Conservation (phyloP, 2,888 invertebrate genomes). For the Arrhopalites spinosus region DNA sequence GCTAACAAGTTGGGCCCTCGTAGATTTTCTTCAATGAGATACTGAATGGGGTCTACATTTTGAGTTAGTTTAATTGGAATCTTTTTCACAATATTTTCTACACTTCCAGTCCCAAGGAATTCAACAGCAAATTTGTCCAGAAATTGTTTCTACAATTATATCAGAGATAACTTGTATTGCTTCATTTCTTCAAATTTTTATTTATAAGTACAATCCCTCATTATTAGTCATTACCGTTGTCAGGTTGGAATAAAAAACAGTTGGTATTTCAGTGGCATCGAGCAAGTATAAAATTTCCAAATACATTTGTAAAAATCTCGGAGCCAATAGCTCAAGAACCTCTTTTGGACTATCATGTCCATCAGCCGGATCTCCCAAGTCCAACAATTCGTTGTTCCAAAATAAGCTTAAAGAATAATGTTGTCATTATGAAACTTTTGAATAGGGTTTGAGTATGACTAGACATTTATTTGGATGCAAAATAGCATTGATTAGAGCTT, state of each 20-base stretch:
- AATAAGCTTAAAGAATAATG: slow-evolving; percentile 21
- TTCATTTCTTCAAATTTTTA: no score
- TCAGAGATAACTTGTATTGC: no score
- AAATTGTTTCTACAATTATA: slow-evolving; percentile 22
- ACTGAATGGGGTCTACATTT: slow-evolving; percentile 27
- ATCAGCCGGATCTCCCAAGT: slow-evolving; percentile 5
- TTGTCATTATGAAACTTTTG: no score
- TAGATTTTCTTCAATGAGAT: slow-evolving; percentile 28
- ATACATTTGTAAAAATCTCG: slow-evolving; percentile 30
- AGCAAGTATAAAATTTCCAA: slow-evolving; percentile 29
- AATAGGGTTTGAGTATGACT: not conserved
- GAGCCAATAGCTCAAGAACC: slow-evolving; percentile 13
- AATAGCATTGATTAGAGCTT: not conserved
- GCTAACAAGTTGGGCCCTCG: slow-evolving; percentile 17
- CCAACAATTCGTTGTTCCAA: slow-evolving; percentile 28
- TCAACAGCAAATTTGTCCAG: slow-evolving; percentile 15
- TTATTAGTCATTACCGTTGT: slow-evolving; percentile 9
- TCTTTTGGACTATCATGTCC: slow-evolving; percentile 15
- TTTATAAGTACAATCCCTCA: not conserved
- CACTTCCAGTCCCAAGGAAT: not conserved
- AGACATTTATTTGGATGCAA: not conserved
- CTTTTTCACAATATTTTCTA: not conserved
- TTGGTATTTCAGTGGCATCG: slow-evolving; percentile 19
- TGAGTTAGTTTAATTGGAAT: slow-evolving; percentile 24
- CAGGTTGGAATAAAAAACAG: slow-evolving; percentile 5